A percentile compares a stretch with the other conserved stretches of the same genome.
phyloP scores from a whole-genome alignment of 2,113 vertebrate species.

The Oreochromis tanganicae region DNA sequence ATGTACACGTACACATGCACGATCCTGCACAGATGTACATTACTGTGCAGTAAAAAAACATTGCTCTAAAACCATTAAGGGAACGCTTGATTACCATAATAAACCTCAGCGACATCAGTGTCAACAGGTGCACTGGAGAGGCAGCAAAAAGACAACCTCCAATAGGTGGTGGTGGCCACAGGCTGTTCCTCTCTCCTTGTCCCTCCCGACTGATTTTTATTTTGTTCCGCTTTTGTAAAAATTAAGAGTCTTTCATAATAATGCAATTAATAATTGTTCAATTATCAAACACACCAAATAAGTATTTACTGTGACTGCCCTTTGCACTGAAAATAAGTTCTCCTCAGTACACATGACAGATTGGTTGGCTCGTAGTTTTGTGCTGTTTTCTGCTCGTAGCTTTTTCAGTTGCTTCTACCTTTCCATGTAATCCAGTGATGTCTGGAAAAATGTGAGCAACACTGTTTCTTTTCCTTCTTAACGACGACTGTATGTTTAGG shows the following conservation, averaged over 20 bases:
- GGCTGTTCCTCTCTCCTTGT: background rate
- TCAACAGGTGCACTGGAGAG: background rate
- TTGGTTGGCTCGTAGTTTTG: background rate
- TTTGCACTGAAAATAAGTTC: background rate
- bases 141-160: background rate
- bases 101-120: background rate
- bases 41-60: accelerated
- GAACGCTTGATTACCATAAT: background rate
- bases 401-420: background rate
- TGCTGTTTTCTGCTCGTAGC: too few relatives aligned
- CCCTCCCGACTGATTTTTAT: background rate
- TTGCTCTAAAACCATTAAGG: background rate
- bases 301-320: background rate
- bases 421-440: background rate
- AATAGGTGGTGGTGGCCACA: background rate
- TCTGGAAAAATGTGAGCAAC: background rate
- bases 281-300: background rate
- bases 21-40: background rate
- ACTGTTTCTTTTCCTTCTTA: background rate
- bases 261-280: background rate
- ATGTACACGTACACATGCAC: background rate
- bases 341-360: background rate
- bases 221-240: background rate
- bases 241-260: background rate
- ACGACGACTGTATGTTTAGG: background rate